phyloP scores from a whole-genome alignment of 2,113 vertebrate species.

The Cryptotis parvus region DNA sequence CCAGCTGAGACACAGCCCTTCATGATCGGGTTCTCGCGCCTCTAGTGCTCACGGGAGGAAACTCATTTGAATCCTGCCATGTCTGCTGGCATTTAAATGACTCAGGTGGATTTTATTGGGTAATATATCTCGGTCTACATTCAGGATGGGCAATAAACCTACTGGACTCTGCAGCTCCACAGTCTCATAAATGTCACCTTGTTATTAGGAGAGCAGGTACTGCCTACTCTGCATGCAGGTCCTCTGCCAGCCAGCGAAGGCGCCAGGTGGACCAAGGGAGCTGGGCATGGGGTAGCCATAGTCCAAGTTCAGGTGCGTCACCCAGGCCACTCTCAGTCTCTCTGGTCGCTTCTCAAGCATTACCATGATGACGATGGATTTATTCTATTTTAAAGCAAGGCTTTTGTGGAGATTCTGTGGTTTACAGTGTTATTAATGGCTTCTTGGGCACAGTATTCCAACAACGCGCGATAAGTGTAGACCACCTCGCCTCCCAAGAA shows the following conservation, averaged over 20 bases:
- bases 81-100: constrained; percentile 74
- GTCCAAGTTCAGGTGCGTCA: neutral
- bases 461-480: no score
- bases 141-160: constrained; percentile 33
- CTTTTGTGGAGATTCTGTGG: no score
- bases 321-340: neutral
- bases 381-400: neutral
- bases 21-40: neutral
- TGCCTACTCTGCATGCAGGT: neutral
- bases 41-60: constrained; percentile 17
- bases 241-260: neutral
- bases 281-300: neutral
- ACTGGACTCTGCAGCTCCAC: constrained; percentile 72
- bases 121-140: constrained; percentile 53
- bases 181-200: constrained; percentile 71
- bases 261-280: fast-evolving
- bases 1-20: no score
- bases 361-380: fast-evolving
- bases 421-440: no score
- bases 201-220: constrained; percentile 54
- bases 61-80: constrained; percentile 43
- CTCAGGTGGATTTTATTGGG: constrained; percentile 63
- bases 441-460: no score
- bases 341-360: fast-evolving
- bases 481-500: no score